These are phyloP conservation scores for Neotragus pygmaeus DNA, from an alignment of 2,113 vertebrate species.

Conservation along the genomic window DNA sequence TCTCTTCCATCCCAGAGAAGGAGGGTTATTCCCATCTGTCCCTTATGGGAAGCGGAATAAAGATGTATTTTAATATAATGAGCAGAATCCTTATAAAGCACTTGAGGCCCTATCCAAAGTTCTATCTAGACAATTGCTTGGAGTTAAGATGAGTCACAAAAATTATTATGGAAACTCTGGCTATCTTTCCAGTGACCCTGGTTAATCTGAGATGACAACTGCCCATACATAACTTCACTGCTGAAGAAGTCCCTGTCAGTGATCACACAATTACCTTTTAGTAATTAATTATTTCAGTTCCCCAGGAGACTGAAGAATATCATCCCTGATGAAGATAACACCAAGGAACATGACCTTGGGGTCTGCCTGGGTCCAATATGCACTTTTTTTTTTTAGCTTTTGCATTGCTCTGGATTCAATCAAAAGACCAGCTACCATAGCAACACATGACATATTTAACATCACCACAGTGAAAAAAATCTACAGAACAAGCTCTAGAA, in stretches of 20 bases:
- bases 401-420: conserved; percentile 21
- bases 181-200: conserved; percentile 1
- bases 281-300: neutral
- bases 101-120: neutral
- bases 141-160: conserved; percentile 18
- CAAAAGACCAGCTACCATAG: conserved; percentile 15
- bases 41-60: neutral
- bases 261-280: neutral
- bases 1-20: neutral
- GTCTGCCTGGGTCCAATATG: neutral
- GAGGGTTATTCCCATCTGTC: neutral
- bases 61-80: neutral
- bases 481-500: conserved; percentile 1
- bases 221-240: neutral
- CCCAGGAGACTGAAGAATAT: neutral
- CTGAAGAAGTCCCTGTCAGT: neutral
- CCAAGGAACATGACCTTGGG: neutral
- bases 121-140: neutral
- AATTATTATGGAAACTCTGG: neutral
- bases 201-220: conserved; percentile 1
- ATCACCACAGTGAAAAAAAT: neutral
- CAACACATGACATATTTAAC: conserved; percentile 12
- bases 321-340: neutral
- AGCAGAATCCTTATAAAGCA: conserved; percentile 21
- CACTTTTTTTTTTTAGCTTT: neutral